Conservation (phyloP, 2,888 invertebrate species). For the Bembecia ichneumoniformis region DNA sequence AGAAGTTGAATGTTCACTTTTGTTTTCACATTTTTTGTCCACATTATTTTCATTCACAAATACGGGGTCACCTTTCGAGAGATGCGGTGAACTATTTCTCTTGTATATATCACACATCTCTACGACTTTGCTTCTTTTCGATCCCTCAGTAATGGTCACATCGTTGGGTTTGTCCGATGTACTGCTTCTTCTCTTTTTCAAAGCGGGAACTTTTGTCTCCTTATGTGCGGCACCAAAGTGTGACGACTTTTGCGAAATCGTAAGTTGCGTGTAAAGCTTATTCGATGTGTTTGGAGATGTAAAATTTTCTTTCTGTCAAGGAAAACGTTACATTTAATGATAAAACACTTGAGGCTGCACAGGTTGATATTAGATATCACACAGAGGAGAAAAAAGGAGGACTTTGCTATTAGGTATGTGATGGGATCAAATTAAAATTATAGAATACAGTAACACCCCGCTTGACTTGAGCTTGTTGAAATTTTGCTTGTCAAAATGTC, state of each 20-base stretch:
- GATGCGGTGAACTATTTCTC: conserved; percentile 40
- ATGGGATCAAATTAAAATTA: too few species aligned
- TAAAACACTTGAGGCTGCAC: neutral
- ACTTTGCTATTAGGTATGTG: too few species aligned
- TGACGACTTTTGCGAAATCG: conserved; percentile 54
- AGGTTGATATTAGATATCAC: too few species aligned
- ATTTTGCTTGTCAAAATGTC: too few species aligned
- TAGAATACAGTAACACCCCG: too few species aligned
- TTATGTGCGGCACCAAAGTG: conserved; percentile 40
- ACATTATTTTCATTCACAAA: conserved; percentile 41
- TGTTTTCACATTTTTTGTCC: conserved; percentile 48
- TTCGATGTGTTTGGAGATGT: conserved; percentile 52
- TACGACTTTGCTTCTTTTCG: conserved; percentile 49
- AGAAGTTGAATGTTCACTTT: conserved; percentile 30
- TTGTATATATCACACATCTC: conserved; percentile 55
- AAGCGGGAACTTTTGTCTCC: conserved; percentile 47
- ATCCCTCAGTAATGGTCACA: conserved; percentile 36
- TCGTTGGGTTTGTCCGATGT: conserved; percentile 64
- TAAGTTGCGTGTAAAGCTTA: conserved; percentile 59
- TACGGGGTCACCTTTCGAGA: conserved; percentile 35
- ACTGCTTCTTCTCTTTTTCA: conserved; percentile 61
- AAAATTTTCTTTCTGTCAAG: conserved; percentile 56
- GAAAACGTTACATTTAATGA: conserved; percentile 3
- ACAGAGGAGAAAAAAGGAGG: too few species aligned
- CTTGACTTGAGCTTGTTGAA: too few species aligned